Evolutionary conservation across 2,888 invertebrate species (phyloP).

Genomic region (Masnerella sp.): DNA sequence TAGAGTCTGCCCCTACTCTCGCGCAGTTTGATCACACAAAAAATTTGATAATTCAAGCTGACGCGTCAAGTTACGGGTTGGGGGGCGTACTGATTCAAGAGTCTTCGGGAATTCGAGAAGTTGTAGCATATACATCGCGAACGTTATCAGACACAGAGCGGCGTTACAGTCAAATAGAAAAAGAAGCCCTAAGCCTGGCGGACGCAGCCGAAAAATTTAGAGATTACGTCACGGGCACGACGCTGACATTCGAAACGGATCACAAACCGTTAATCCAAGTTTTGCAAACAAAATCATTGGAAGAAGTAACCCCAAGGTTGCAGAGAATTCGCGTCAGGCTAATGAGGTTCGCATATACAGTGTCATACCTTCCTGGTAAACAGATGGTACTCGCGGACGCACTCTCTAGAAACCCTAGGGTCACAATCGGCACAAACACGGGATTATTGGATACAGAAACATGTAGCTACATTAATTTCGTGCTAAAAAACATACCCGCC

Average conservation of each 20-base stretch:
- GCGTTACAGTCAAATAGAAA: slow-evolving; percentile 70
- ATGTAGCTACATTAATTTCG: not conserved
- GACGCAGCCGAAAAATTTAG: not conserved
- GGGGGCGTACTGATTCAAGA: slow-evolving; percentile 68
- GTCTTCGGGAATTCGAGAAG: slow-evolving; percentile 59
- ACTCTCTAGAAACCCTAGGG: not conserved
- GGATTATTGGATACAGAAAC: slow-evolving; percentile 36
- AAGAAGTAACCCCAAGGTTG: slow-evolving; percentile 70
- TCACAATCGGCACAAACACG: slow-evolving; percentile 55
- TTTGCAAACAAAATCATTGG: slow-evolving; percentile 64
- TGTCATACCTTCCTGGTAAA: slow-evolving; percentile 68
- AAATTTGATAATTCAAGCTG: slow-evolving; percentile 61
- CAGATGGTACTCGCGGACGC: slow-evolving; percentile 67
- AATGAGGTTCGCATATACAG: slow-evolving; percentile 64
- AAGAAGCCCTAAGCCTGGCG: not conserved
- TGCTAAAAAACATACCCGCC: slow-evolving; percentile 6
- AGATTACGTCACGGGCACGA: not conserved
- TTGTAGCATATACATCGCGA: slow-evolving; percentile 70
- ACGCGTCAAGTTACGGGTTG: slow-evolving; percentile 68
- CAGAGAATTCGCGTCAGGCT: slow-evolving; percentile 70
- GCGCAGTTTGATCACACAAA: slow-evolving; percentile 65
- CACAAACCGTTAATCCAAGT: not conserved
- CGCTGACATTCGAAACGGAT: not conserved
- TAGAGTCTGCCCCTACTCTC: slow-evolving; percentile 65
- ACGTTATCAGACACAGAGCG: slow-evolving; percentile 64